Evolutionary conservation across 2,113 vertebrate genomes (phyloP), one percentile per base, ranked within the genome.

Genomic region (Sorex araneus): DNA sequence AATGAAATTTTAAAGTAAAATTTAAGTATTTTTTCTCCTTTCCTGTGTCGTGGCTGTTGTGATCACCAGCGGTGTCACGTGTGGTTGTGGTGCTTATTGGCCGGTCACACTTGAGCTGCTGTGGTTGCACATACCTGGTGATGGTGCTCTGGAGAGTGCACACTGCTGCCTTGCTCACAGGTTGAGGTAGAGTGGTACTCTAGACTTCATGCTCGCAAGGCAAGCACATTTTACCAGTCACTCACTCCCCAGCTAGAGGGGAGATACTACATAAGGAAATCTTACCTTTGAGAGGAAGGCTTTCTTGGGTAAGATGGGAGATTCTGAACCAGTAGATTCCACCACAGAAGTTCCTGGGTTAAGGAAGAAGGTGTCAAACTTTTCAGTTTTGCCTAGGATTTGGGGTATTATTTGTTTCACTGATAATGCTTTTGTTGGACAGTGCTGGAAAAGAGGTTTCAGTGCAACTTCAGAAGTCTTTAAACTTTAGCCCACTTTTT

Each of bases 401-500:
- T 89, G 88, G 81, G 3, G 7, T 60, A 32, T 87, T 87, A 63
- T 70, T 92, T 30, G 23, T 89, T 89, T 25, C n/a, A 36, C 27
- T 69, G 2, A 1, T 74, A 93, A 67, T 93, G 75, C 8, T 90
- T 10, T 76, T 74, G 34, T 69, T 47, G 36, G 57, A 83, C 6
- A 25, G 40, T 94, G 76, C 36, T 34, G 71, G 57, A 69, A 32
- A 82, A n/a, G 23, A 67, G 9, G 5, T 76, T 90, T 90, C 79
- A 86, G 47, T 90, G 73, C 11, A 60, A 47, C 57, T 93, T 95
- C 36, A 64, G 9, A 93, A 92, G 88, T 85, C 63, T 67, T 19
- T 79, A 77, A 90, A 73, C 27, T 77, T 96, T 60, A 94, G 78
- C 66, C 27, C 90, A 66, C 32, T 79, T 91, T 96, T 87, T 89